Evolutionary conservation across 2,888 invertebrate species (phyloP), one percentile per base, ranked within the genome.

Genomic region (Heteropelma amictum): DNA sequence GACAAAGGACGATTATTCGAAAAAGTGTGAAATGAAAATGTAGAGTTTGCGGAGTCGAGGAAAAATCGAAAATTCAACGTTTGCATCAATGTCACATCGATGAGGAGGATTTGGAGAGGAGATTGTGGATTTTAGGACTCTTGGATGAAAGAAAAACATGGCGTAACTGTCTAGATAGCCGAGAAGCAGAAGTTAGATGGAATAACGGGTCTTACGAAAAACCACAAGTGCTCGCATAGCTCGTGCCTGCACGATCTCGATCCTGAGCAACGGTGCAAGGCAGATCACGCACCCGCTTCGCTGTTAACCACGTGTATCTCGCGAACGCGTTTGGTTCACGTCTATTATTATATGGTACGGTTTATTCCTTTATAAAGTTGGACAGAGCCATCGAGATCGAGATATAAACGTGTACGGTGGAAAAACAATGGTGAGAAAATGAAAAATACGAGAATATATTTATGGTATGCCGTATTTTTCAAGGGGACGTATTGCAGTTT

Each of bases 141-240:
- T 23, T 35, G 45, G 54, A 38, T 53, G n/a, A 26, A 54, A 30
- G 21, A 5, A 47, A 61, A 14, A n/a, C 35, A 7, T 8, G 0
- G n/a, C 4, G 21, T 35, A 53, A 33, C 35, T 19, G 45, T 2
- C 49, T 21, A n/a, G 19, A 35, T 8, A 40, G 38, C 17, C 45
- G 33, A 8, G 28, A 23, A 42, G 51, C 35, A 49, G 65, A 28
- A 21, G 47, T 47, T 23, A n/a, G 47, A 7, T 45, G 23, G 72
- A 45, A 78, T 79, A 79, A 79, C 79, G 79, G 79, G 65, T 78
- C 72, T 78, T 73, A 73, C 71, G 71, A 78, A 78, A 79, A 79
- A 73, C 78, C 78, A 77, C 79, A 78, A 79, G 77, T 71, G 76
- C 76, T 76, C 53, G 3, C 17, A 47, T 61, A 75, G 65, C 67